phyloP scores from a whole-genome alignment of 2,797 vertebrate genomes.

The Linurgus olivaceus region DNA sequence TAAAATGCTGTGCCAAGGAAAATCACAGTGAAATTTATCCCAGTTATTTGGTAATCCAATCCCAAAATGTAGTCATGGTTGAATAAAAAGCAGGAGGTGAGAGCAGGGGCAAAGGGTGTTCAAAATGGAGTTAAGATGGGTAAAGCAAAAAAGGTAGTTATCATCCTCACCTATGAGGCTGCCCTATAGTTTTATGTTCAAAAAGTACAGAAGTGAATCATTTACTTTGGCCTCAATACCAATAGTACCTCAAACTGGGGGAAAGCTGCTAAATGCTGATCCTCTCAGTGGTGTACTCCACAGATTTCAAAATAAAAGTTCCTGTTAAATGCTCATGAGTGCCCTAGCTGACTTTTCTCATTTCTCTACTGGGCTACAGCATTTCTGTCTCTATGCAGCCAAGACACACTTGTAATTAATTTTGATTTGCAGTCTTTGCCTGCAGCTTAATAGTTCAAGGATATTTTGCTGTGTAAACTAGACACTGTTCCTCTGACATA shows the following conservation, averaged over 20 bases:
- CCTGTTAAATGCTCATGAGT: neutral
- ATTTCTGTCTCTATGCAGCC: neutral
- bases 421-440: neutral
- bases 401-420: neutral
- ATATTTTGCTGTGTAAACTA: slow-evolving; percentile 29
- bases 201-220: neutral
- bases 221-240: neutral
- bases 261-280: neutral
- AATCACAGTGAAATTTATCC: neutral
- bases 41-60: neutral
- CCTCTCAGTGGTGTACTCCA: neutral
- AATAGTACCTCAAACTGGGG: neutral
- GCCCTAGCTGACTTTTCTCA: neutral
- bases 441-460: neutral
- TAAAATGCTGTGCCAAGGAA: neutral
- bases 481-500: neutral
- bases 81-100: neutral
- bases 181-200: neutral
- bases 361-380: neutral
- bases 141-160: neutral
- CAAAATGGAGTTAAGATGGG: neutral
- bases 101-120: neutral
- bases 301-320: neutral
- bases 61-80: neutral
- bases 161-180: neutral